phyloP scores from a whole-genome alignment of 2,888 invertebrate species.

The Thereva nobilitata region DNA sequence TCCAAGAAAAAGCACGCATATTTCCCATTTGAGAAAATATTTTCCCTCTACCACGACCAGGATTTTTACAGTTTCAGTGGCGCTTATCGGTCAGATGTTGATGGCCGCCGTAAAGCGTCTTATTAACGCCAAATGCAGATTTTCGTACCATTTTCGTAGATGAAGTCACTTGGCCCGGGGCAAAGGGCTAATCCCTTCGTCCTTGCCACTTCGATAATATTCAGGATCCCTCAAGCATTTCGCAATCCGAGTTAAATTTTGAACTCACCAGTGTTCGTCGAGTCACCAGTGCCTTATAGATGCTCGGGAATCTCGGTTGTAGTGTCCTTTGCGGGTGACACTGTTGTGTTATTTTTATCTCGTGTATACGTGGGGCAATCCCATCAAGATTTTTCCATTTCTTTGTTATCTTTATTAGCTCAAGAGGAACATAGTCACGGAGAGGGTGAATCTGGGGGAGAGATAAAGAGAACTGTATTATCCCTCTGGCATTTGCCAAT shows the following conservation, averaged over 20 bases:
- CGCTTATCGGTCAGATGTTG: slow-evolving; percentile 26
- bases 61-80: slow-evolving; percentile 15
- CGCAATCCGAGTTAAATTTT: slow-evolving; percentile 7
- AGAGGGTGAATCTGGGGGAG: slow-evolving; percentile 28
- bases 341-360: slow-evolving; percentile 40
- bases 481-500: slow-evolving; percentile 32
- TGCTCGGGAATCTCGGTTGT: slow-evolving; percentile 9
- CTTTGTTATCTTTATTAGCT: slow-evolving; percentile 44
- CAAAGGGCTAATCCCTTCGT: background rate
- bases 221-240: slow-evolving; percentile 7
- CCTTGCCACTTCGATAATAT: slow-evolving; percentile 1
- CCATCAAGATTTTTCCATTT: slow-evolving; percentile 43
- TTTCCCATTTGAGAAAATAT: background rate
- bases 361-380: slow-evolving; percentile 38
- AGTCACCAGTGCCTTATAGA: slow-evolving; percentile 27
- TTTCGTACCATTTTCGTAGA: slow-evolving; percentile 21
- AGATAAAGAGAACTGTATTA: slow-evolving; percentile 37
- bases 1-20: too few relatives aligned
- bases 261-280: slow-evolving; percentile 16
- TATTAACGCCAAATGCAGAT: slow-evolving; percentile 33
- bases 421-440: slow-evolving; percentile 41
- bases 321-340: slow-evolving; percentile 37
- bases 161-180: slow-evolving; percentile 22
- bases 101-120: slow-evolving; percentile 16
- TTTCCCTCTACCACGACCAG: background rate